Base-by-base conservation (phyloP, 2,888 invertebrate species). In the Pandemis cinnamomeana region DNA sequence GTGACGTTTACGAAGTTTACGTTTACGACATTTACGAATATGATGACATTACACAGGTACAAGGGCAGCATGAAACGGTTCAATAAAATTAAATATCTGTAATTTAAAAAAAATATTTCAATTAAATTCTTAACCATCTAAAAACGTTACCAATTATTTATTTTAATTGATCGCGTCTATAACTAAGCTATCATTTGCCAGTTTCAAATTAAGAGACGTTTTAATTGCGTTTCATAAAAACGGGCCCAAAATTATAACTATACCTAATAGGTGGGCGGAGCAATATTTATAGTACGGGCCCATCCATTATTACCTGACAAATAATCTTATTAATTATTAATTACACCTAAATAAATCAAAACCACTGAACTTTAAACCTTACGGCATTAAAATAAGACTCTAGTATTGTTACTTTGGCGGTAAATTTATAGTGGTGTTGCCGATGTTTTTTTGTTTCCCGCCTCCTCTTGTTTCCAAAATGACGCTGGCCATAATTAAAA, bases 401-500 rank as follows among this genome's bases (percentile, higher is more conserved):
- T 15, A 0, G 15, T n/a, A 20, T 5, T 7, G 5, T 7, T 1
- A 2, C 36, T 27, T 27, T 8, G 53, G 0, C 2, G 15, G 53
- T 36, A 71, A 67, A 62, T 2, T 67, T 71, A 67, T 15, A 13
- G 20, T 46, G 61, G 74, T 55, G 10, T 66, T 72, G 77, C 78
- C 72, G 78, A 80, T 79, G 76, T 10, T 78, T 81, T 80, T 80
- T 73, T 70, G 69, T 44, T 69, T 69, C 48, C 73, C 64, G 77
- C 77, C 77, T 79, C 78, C 82, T 79, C 77, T 80, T 78, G 80
- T 81, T 81, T 79, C 72, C 76, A 76, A 79, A 79, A 80, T 84
- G 87, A 88, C 87, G 86, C 84, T 80, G 79, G 79, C 79, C 85
- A 82, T 90, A 91, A 92, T 93, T 93, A 92, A 91, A 90, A 88